These are phyloP conservation scores for Meriones unguiculatus DNA, from an alignment of 2,113 vertebrate species.

Conservation along the genomic window DNA sequence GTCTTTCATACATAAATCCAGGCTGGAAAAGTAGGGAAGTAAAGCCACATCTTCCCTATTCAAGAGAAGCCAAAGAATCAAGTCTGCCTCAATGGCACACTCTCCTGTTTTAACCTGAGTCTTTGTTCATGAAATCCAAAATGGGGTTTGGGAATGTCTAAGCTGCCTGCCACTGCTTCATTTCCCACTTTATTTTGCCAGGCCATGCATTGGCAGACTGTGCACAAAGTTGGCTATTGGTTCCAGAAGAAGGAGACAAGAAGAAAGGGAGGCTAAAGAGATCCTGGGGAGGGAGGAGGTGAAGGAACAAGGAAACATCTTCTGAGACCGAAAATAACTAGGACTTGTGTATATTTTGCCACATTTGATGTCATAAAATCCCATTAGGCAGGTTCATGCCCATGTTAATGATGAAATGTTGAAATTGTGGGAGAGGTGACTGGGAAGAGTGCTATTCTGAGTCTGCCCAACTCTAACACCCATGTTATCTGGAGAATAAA, in stretches of 20 bases:
- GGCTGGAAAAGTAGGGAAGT: background rate
- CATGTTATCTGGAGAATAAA: background rate
- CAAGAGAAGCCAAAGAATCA: background rate
- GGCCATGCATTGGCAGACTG: background rate
- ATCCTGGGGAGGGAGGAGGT: background rate
- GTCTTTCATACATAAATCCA: slow-evolving; percentile 2
- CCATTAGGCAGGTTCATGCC: background rate
- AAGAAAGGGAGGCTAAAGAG: background rate
- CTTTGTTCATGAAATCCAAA: background rate
- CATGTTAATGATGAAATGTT: background rate
- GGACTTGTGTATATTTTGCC: slow-evolving; percentile 30
- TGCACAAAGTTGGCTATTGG: background rate
- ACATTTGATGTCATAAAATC: slow-evolving; percentile 4
- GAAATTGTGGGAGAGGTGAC: background rate
- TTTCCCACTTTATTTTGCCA: background rate
- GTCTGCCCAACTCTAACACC: background rate
- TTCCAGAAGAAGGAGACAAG: background rate
- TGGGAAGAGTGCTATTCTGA: background rate
- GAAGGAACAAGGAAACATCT: slow-evolving; percentile 16
- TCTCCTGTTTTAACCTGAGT: background rate
- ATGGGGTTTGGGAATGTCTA: background rate
- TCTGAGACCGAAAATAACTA: background rate
- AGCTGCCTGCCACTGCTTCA: background rate
- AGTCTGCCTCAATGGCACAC: background rate
- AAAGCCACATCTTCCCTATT: background rate